A percentile compares a stretch with the other conserved stretches of the same genome.
These are phyloP conservation scores for Trochalopteron elliotii DNA, from an alignment of 2,113 vertebrate genomes.

Conservation along the genomic window DNA sequence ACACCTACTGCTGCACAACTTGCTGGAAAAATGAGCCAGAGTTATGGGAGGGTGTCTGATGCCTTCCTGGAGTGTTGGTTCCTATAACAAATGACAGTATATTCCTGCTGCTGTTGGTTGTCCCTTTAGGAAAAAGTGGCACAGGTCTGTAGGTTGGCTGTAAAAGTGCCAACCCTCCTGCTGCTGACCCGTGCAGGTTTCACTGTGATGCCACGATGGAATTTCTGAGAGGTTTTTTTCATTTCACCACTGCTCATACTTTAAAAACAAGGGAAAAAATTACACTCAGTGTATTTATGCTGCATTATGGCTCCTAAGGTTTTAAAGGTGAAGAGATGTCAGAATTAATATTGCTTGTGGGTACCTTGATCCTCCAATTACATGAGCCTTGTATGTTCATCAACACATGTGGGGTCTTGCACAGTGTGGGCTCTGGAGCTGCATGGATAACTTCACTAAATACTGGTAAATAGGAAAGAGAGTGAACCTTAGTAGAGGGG, in stretches of 20 bases:
- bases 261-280: neutral
- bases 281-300: neutral
- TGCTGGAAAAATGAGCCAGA: neutral
- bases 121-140: neutral
- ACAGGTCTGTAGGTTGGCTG: neutral
- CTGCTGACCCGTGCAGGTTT: conserved; percentile 8
- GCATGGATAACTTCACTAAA: neutral
- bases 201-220: conserved; percentile 2
- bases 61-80: neutral
- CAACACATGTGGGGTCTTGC: neutral
- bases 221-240: neutral
- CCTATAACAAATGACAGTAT: neutral
- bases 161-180: neutral
- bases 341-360: neutral
- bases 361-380: neutral
- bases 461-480: neutral
- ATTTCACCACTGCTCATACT: neutral
- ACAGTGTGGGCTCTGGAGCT: neutral
- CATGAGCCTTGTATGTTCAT: neutral
- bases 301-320: neutral
- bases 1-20: neutral
- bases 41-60: neutral
- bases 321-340: neutral
- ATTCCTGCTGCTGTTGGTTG: neutral
- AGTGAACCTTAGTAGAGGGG: neutral